Conservation (phyloP, 2,797 vertebrate species). For the Gila robusta region DNA sequence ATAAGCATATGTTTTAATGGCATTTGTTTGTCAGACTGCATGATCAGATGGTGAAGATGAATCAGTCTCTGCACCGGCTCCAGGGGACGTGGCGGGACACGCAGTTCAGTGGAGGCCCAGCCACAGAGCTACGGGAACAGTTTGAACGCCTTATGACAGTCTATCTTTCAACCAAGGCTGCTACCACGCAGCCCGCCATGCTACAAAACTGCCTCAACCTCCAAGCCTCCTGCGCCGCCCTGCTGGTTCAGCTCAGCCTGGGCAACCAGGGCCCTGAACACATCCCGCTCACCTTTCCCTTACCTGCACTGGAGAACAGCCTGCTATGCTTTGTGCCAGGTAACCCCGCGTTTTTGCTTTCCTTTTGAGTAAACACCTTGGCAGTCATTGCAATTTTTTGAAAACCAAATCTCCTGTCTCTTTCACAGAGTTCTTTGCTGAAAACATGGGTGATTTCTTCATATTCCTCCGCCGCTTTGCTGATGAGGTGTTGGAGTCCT, state of each 20-base stretch:
- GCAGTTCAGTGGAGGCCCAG: conserved; percentile 88
- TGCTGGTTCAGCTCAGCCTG: conserved; percentile 91
- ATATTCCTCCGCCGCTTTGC: conserved; percentile 96
- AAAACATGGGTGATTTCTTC: conserved; percentile 97
- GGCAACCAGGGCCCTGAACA: conserved; percentile 88
- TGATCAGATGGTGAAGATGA: conserved; percentile 99
- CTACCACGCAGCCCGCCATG: conserved; percentile 91
- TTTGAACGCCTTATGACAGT: conserved; percentile 97
- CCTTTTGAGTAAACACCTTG: not conserved
- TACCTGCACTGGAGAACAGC: conserved; percentile 82
- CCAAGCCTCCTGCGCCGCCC: conserved; percentile 91
- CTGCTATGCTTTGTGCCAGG: conserved; percentile 92
- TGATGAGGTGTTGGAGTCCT: conserved; percentile 92
- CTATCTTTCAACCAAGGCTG: conserved; percentile 96
- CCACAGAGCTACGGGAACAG: conserved; percentile 92
- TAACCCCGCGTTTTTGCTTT: conserved; percentile 65
- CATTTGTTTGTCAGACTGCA: conserved; percentile 84
- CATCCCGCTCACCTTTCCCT: conserved; percentile 86
- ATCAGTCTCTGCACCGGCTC: conserved; percentile 97
- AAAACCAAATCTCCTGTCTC: not conserved
- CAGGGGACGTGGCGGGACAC: conserved; percentile 95
- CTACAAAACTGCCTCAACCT: conserved; percentile 96
- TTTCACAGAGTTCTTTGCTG: conserved; percentile 93
- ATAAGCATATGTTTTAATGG: not conserved
- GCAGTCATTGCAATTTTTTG: not conserved